Evolutionary conservation across 2,113 vertebrate genomes (phyloP).

Genomic region (Potamarius usumacintae): DNA sequence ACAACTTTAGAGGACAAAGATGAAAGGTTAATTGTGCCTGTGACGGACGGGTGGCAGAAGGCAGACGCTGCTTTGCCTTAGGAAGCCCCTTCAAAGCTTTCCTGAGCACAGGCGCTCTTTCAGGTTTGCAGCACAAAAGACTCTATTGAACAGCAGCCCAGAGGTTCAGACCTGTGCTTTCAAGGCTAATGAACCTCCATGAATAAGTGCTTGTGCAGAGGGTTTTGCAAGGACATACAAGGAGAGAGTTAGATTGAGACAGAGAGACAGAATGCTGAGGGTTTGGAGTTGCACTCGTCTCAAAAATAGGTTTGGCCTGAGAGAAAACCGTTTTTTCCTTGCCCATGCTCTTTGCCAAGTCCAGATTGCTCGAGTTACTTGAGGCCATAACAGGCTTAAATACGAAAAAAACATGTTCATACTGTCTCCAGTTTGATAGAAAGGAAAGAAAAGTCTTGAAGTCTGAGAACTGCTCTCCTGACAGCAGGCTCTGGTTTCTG

Average conservation of each 20-base stretch:
- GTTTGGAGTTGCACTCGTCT: conserved; percentile 43
- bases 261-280: conserved; percentile 50
- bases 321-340: neutral
- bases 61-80: conserved; percentile 51
- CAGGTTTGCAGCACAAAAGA: conserved; percentile 23
- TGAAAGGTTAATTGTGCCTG: conserved; percentile 64
- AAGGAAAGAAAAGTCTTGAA: neutral
- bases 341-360: conserved; percentile 34
- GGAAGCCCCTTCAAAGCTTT: conserved; percentile 53
- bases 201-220: neutral
- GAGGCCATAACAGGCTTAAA: conserved; percentile 1
- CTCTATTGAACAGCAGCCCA: conserved; percentile 14
- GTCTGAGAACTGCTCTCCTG: conserved; percentile 11
- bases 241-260: conserved; percentile 4
- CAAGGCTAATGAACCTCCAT: conserved; percentile 19
- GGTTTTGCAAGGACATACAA: conserved; percentile 36
- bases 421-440: neutral
- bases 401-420: neutral
- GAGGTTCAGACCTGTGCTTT: conserved; percentile 20
- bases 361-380: neutral
- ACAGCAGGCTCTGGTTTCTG: conserved; percentile 30
- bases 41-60: conserved; percentile 58
- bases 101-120: conserved; percentile 43
- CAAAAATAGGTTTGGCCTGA: conserved; percentile 42
- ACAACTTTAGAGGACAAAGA: conserved; percentile 43